Percentiles rank a stretch among this genome's conserved stretches.
These are phyloP conservation scores for Parasteatoda lunata DNA, from an alignment of 2,888 invertebrate species.

Conservation along the genomic window DNA sequence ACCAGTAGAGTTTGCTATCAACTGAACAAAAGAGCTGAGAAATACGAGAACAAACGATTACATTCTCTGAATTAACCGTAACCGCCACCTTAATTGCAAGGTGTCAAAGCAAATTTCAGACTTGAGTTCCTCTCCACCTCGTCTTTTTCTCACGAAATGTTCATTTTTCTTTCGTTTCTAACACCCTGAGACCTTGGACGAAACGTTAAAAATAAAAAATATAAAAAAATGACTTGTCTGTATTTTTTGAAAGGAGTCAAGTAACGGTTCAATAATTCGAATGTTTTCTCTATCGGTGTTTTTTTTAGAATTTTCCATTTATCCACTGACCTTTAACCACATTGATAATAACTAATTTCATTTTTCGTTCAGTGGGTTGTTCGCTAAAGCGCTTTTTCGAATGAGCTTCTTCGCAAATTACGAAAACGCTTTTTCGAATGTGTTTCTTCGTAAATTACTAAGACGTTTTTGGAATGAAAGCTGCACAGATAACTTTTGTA, in stretches of 20 bases:
- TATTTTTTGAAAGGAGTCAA: constrained; percentile 11
- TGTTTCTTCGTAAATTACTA: neutral
- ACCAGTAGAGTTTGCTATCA: constrained; percentile 41
- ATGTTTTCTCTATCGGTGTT: constrained; percentile 5
- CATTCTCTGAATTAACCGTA: constrained; percentile 48
- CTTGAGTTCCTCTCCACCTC: constrained; percentile 3
- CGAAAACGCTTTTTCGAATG: neutral
- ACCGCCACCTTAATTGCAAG: constrained; percentile 54
- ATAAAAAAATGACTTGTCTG: constrained; percentile 12
- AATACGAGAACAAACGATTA: constrained; percentile 23
- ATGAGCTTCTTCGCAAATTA: too few relatives aligned
- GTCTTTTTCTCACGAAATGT: constrained; percentile 31
- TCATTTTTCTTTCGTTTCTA: constrained; percentile 42
- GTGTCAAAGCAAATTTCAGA: constrained; percentile 40
- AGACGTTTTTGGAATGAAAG: too few relatives aligned
- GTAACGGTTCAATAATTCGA: constrained; percentile 55
- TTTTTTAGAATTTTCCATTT: neutral
- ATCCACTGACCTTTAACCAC: constrained; percentile 27
- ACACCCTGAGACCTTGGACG: constrained; percentile 8
- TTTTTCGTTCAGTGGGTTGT: neutral
- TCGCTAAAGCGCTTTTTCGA: too few relatives aligned
- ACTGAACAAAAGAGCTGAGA: constrained; percentile 24
- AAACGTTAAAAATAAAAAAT: constrained; percentile 3
- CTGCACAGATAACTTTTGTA: too few relatives aligned
- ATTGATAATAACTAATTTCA: constrained; percentile 24